Percentiles rank a stretch among this genome's conserved stretches.
These are phyloP conservation scores for Sphaeridia pumilis DNA, from an alignment of 2,888 invertebrate genomes.

Conservation along the genomic window DNA sequence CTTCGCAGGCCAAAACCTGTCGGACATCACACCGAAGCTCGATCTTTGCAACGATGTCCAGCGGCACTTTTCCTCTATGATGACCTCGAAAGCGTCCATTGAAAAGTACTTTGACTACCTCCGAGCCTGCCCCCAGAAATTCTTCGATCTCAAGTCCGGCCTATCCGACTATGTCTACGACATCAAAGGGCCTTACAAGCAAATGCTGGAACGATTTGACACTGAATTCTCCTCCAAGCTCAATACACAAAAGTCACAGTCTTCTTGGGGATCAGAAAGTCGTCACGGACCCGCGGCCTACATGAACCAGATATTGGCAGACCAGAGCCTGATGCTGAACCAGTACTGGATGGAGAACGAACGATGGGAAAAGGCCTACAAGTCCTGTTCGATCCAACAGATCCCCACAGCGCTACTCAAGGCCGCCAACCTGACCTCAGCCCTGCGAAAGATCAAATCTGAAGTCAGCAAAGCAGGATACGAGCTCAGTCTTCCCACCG, in stretches of 20 bases:
- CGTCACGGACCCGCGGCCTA: conserved; percentile 29
- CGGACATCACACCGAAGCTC: background rate
- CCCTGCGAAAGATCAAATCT: conserved; percentile 14
- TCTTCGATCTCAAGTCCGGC: background rate
- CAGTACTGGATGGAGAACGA: conserved; percentile 29
- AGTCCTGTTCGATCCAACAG: conserved; percentile 19
- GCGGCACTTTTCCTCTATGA: conserved; percentile 23
- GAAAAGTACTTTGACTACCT: conserved; percentile 22
- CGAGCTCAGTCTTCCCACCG: conserved; percentile 10
- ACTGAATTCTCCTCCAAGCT: conserved; percentile 27
- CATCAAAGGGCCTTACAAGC: conserved; percentile 29
- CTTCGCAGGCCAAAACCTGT: conserved; percentile 1
- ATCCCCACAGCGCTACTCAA: conserved; percentile 22
- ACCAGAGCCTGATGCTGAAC: conserved; percentile 28
- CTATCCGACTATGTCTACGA: conserved; percentile 23
- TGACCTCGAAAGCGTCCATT: conserved; percentile 20
- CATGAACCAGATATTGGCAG: conserved; percentile 29
- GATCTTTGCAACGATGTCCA: conserved; percentile 24
- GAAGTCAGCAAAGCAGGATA: conserved; percentile 10
- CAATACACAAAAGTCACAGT: background rate
- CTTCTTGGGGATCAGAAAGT: conserved; percentile 13
- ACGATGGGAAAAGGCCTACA: conserved; percentile 25
- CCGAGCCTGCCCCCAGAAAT: background rate
- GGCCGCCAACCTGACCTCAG: conserved; percentile 20
- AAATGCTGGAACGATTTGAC: conserved; percentile 29